Evolutionary conservation across 2,888 invertebrate species (phyloP), one percentile per base, ranked within the genome.

Genomic region (Scrobipalpa costella): DNA sequence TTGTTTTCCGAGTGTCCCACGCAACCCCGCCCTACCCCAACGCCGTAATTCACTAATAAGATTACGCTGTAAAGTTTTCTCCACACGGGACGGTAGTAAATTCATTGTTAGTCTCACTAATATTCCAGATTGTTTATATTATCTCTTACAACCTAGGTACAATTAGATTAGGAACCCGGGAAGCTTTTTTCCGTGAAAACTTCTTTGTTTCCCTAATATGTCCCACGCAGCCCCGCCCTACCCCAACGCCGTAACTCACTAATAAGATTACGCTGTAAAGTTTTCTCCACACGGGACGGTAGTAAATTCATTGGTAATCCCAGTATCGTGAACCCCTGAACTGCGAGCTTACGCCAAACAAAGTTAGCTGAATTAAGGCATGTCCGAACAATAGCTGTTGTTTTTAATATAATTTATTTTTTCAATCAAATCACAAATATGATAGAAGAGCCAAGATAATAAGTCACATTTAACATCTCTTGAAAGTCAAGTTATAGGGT

Each of bases 311-410:
- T 40, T 40, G 40, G 40, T 40, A 40, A 40, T 40, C 40, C 40
- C 40, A 40, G 13, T 40, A 40, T 40, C 49, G 40, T 40, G 49
- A 49, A 17, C 19, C 19, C 49, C 49, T 49, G 49, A 49, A 49
- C 49, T 49, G 49, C 49, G 19, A 49, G 49, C 49, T 19, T 15
- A 49, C 17, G 7, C 49, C 7, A 49, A 49, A 19, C 49, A 19
- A 49, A 17, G 49, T 19, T 49, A 49, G n/a, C 49, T 19, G 19
- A 49, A 49, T 19, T 49, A 40, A 40, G 40, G 40, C 40, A n/a
- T n/a, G 2, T 2, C 38, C 38, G 38, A 9, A 11, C 38, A 8
- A 2, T 11, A 7, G 38, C n/a, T n/a, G n/a, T n/a, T n/a, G n/a
- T n/a, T n/a, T n/a, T n/a, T n/a, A n/a, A n/a, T n/a, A n/a, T n/a